Evolutionary conservation across 35 echinoderm and acorn worm genomes (phyloP), one percentile per base, ranked within the genome.

Genomic region (Lytechinus pictus): DNA sequence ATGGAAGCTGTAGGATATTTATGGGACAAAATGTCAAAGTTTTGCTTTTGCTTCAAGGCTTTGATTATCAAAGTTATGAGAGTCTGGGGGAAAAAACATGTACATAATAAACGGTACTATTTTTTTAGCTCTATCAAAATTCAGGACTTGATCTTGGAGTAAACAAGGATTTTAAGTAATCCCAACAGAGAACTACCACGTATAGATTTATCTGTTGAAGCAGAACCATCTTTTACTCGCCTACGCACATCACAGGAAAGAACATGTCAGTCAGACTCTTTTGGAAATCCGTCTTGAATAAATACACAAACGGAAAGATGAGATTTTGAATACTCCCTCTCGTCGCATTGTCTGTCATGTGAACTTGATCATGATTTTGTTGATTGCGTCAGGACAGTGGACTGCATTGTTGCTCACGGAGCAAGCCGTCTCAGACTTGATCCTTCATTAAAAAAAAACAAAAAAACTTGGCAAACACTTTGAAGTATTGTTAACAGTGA

Each of bases 281-380:
- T 79, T 79, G 66, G 19, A 24, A 79, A 24, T 24, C 21, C 66
- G 66, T 79, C 66, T 79, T 79, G 66, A 6, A 79, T 79, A 79
- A 79, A 79, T 79, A 79, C 66, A 79, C 66, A 79, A 79, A 79
- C 6, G 66, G 66, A 79, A 79, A 79, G 66, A 79, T 79, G 66
- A 79, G 66, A 79, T 79, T 79, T 79, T n/a, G 66, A 79, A 79
- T n/a, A 79, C 66, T 14, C 66, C 66, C 66, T 79, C 16, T 79
- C 16, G 66, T 79, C 19, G 66, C 66, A 24, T 79, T 79, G 66
- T 79, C 56, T 79, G 66, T 79, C 66, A 79, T 79, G 66, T 79
- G 66, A 79, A 79, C 66, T 79, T 79, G 66, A 79, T 79, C 66
- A 79, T n/a, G 66, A 79, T 79, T 79, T 79, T n/a, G 66, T 79